Evolutionary conservation across 2,888 invertebrate genomes (phyloP).

Genomic region (Psylliodes chrysocephalus): DNA sequence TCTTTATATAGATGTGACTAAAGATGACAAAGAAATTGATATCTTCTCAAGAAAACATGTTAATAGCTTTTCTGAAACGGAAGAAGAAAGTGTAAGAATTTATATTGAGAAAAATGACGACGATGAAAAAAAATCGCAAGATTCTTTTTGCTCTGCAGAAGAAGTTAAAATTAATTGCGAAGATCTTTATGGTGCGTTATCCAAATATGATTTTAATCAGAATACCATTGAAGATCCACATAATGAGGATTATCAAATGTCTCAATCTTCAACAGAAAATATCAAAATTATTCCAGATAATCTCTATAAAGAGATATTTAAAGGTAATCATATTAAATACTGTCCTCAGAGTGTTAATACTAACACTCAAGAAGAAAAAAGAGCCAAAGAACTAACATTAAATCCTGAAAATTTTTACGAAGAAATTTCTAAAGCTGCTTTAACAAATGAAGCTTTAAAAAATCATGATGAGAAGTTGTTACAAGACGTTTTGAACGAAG

Average conservation of each 20-base stretch:
- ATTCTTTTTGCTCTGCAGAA: constrained; percentile 8
- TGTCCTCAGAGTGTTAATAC: neutral
- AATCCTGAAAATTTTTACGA: neutral
- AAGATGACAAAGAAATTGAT: neutral
- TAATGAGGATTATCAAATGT: neutral
- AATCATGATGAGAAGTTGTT: neutral
- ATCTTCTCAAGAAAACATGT: neutral
- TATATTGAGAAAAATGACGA: constrained; percentile 1
- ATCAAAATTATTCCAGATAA: neutral
- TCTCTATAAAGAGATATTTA: neutral
- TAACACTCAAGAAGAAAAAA: neutral
- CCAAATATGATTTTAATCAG: neutral
- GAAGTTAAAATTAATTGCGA: neutral
- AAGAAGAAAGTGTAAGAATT: neutral
- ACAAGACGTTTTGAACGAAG: neutral
- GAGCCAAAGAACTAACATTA: neutral
- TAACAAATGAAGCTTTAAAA: neutral
- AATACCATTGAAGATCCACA: neutral
- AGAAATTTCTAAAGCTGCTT: neutral
- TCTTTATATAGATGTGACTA: neutral
- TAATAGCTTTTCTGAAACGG: neutral
- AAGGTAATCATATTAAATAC: neutral
- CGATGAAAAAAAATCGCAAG: neutral
- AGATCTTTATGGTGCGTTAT: neutral
- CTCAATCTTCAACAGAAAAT: neutral